Percentiles rank a stretch among this genome's conserved stretches.
phyloP scores from a whole-genome alignment of 23 tunicate species.

The Ascidia mentula region DNA sequence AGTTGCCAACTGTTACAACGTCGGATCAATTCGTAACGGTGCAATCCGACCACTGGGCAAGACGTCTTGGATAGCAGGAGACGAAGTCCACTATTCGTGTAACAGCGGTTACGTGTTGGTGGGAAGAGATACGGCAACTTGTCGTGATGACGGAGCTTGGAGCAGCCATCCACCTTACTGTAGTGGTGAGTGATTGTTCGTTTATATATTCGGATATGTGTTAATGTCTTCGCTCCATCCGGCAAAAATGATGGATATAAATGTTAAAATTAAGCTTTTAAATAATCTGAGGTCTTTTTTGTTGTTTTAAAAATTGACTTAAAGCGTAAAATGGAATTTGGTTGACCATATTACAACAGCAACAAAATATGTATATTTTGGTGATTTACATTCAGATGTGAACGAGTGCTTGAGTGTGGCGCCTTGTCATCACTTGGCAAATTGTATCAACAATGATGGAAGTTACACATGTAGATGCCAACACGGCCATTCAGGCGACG shows the following conservation, averaged over 20 bases:
- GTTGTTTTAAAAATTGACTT: no score
- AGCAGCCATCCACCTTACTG: slow-evolving; percentile 43
- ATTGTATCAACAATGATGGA: slow-evolving; percentile 26
- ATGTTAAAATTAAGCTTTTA: no score
- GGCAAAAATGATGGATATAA: not conserved
- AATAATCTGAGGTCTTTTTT: no score
- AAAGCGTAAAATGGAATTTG: no score
- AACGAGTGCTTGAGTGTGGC: slow-evolving; percentile 33
- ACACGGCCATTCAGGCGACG: slow-evolving; percentile 19
- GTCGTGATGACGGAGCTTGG: slow-evolving; percentile 45
- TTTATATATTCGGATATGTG: not conserved
- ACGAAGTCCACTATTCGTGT: slow-evolving; percentile 39
- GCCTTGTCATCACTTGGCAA: slow-evolving; percentile 28
- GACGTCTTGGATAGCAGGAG: slow-evolving; percentile 7
- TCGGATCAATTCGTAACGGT: not conserved
- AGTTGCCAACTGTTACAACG: not conserved
- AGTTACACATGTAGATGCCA: slow-evolving; percentile 33
- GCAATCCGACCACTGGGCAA: not conserved
- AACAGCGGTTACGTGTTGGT: slow-evolving; percentile 24
- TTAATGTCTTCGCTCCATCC: no score
- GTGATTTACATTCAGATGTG: slow-evolving; percentile 39
- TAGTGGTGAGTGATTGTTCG: slow-evolving; percentile 31
- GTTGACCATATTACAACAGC: no score
- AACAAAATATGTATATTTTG: no score
- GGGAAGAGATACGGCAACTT: slow-evolving; percentile 28